Evolutionary conservation across 2,888 invertebrate species (phyloP).

Genomic region (Microdon myrmicae): DNA sequence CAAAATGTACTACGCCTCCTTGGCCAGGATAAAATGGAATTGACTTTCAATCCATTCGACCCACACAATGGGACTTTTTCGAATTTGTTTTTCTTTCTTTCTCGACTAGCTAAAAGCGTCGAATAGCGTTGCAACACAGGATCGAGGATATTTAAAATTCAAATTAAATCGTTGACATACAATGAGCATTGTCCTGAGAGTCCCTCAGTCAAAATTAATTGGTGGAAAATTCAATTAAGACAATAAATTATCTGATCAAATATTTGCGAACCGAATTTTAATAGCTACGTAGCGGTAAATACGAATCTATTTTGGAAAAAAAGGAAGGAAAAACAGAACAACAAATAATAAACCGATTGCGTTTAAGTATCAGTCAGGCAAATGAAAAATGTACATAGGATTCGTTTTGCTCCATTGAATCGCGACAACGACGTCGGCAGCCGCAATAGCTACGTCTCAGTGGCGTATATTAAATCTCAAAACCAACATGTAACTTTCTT

Average conservation of each 20-base stretch:
- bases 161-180: conserved; percentile 39
- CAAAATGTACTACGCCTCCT: conserved; percentile 12
- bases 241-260: conserved; percentile 46
- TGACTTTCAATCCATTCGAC: conserved; percentile 33
- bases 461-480: conserved; percentile 38
- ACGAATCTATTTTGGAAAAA: not conserved
- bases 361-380: conserved; percentile 1
- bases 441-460: conserved; percentile 20
- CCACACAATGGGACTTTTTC: conserved; percentile 21
- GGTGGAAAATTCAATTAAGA: conserved; percentile 46
- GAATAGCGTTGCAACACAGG: conserved; percentile 9
- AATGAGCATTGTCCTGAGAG: conserved; percentile 25
- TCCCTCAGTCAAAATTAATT: conserved; percentile 38
- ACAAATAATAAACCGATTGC: not conserved
- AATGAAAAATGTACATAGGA: conserved; percentile 3
- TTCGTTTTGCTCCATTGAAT: conserved; percentile 27
- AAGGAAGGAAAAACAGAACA: not conserved
- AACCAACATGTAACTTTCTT: conserved; percentile 48
- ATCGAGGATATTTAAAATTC: conserved; percentile 38
- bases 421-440: conserved; percentile 6
- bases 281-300: conserved; percentile 16
- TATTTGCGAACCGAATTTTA: conserved; percentile 41
- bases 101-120: not conserved
- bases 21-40: conserved; percentile 6
- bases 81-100: conserved; percentile 6